These are phyloP conservation scores for Thamnophis sirtalis DNA, from an alignment of 2,113 vertebrate genomes.

Conservation along the genomic window DNA sequence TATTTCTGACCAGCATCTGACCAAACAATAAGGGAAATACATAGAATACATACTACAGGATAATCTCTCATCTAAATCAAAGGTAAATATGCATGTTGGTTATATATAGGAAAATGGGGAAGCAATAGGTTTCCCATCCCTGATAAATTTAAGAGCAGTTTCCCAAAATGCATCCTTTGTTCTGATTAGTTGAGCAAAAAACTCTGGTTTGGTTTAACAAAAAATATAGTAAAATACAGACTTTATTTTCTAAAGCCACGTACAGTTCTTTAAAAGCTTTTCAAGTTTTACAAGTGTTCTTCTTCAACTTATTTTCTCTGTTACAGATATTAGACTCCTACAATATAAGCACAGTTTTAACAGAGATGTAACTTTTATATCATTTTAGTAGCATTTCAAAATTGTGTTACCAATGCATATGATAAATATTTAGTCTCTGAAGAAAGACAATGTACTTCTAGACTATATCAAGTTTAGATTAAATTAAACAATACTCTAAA, in stretches of 20 bases:
- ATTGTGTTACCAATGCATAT: not conserved
- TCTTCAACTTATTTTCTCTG: not conserved
- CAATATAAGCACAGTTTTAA: not conserved
- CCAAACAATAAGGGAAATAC: not conserved
- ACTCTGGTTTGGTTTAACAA: not conserved
- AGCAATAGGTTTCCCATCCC: not conserved
- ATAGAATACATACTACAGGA: not conserved
- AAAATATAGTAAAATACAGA: not conserved
- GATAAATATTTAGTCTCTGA: not conserved
- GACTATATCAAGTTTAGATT: not conserved
- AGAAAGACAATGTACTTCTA: not conserved
- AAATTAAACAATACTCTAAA: not conserved
- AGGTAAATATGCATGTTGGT: not conserved
- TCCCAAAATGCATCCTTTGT: not conserved
- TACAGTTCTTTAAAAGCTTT: not conserved
- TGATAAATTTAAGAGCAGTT: not conserved
- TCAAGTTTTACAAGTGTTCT: not conserved
- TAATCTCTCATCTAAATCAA: not conserved
- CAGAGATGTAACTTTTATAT: not conserved
- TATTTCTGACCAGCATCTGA: not conserved
- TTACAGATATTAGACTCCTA: not conserved
- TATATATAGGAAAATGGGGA: not conserved
- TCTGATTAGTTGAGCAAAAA: not conserved
- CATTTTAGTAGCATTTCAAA: not conserved
- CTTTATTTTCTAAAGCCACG: not conserved